Percentiles rank a stretch among this genome's conserved stretches.
These are phyloP conservation scores for Mantis religiosa DNA, from an alignment of 2,888 invertebrate species.

Conservation along the genomic window DNA sequence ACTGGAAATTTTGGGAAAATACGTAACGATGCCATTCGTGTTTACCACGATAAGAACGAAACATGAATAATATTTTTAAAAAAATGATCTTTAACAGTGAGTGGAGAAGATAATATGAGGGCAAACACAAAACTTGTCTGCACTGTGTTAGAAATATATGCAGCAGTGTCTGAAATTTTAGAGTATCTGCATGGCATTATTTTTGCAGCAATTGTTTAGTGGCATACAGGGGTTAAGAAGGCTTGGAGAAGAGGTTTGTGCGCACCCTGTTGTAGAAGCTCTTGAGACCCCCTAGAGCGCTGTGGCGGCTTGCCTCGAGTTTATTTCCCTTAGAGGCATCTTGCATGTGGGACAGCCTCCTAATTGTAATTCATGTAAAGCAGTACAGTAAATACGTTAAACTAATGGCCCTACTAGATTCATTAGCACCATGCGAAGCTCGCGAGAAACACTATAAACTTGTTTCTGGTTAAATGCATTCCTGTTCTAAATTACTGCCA, in stretches of 20 bases:
- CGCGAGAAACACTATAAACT: constrained; percentile 1
- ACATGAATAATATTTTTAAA: too few species aligned
- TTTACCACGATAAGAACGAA: too few species aligned
- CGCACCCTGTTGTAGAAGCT: neutral
- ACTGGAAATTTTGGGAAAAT: too few species aligned
- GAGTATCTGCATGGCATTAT: too few species aligned
- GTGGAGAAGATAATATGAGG: too few species aligned
- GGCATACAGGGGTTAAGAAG: too few species aligned
- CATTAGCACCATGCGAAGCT: neutral
- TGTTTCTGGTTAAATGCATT: neutral
- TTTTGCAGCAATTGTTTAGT: too few species aligned
- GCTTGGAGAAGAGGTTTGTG: neutral
- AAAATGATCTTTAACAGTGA: too few species aligned
- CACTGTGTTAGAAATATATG: too few species aligned
- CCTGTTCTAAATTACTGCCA: neutral
- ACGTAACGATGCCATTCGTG: too few species aligned
- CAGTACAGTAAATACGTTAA: neutral
- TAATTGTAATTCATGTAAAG: neutral
- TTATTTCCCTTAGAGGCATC: neutral
- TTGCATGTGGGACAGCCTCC: neutral
- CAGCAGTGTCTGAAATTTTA: too few species aligned
- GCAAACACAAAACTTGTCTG: too few species aligned
- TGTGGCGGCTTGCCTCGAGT: neutral
- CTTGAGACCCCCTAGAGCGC: neutral
- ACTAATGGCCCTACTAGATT: neutral